Evolutionary conservation across 2,888 invertebrate species (phyloP).

Genomic region (Drosophila mettleri): DNA sequence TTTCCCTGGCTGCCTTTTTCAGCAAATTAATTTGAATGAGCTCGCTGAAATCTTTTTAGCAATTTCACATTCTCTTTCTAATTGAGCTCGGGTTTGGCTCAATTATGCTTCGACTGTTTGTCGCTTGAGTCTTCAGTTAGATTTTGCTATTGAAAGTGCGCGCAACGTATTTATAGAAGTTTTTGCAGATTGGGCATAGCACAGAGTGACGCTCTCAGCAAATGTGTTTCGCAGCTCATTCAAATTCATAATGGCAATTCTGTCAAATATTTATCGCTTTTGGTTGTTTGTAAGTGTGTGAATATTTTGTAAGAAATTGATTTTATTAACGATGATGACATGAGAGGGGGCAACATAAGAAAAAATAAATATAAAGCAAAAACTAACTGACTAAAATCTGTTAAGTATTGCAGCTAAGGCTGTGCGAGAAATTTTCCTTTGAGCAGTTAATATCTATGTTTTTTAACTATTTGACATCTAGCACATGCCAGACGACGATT

Average conservation of each 20-base stretch:
- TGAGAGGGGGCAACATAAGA: not conserved
- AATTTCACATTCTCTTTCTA: slow-evolving; percentile 52
- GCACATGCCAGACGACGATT: no score
- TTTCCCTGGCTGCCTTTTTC: slow-evolving; percentile 11
- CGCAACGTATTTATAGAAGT: slow-evolving; percentile 36
- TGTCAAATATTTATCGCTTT: slow-evolving; percentile 33
- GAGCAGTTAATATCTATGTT: no score
- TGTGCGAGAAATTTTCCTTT: not conserved
- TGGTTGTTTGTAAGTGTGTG: slow-evolving; percentile 62
- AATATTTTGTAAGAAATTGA: not conserved
- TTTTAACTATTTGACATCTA: no score
- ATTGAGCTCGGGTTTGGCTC: slow-evolving; percentile 34
- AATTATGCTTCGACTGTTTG: slow-evolving; percentile 28
- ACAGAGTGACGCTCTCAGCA: slow-evolving; percentile 2
- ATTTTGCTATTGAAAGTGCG: slow-evolving; percentile 52
- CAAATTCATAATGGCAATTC: slow-evolving; percentile 58
- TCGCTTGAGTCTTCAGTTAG: slow-evolving; percentile 53
- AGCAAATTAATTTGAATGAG: slow-evolving; percentile 42
- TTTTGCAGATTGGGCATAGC: slow-evolving; percentile 10
- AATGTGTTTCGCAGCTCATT: slow-evolving; percentile 38
- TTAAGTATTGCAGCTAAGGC: not conserved
- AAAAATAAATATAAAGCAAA: not conserved
- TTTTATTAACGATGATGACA: slow-evolving; percentile 7
- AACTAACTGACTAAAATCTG: no score
- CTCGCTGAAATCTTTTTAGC: slow-evolving; percentile 47